Evolutionary conservation across 2,888 invertebrate species (phyloP), one percentile per base, ranked within the genome.

Genomic region (Camptogramma bilineatum): DNA sequence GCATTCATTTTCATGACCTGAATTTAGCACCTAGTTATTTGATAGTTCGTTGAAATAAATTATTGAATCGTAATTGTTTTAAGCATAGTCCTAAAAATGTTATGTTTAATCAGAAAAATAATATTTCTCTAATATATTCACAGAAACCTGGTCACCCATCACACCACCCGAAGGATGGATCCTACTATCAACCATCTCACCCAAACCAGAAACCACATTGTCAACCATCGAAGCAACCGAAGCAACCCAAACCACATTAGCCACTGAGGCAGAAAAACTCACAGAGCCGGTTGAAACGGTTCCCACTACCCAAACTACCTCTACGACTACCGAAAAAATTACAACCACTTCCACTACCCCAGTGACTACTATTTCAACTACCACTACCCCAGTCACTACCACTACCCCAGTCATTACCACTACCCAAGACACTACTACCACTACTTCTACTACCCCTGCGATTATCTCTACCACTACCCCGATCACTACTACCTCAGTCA

Each of bases 151-250:
- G 95, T 93, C 94, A 16, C 95, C 95, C 4, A 93, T 95, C 52
- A 95, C 95, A 1, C 94, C 95, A 5, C 94, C 95, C 8, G 95
- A 95, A 73, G 94, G 94, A 9, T 96, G 96, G 96, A 94, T 96
- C 9, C 84, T 95, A 55, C 82, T 93, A 67, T 88, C 89, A 66
- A 86, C 88, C 8, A 80, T 88, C 31, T 81, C 86, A 66, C 87
- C 87, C 53, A 90, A 84, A 78, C 82, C 83, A 54, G 91, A 88
- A 80, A 73, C 82, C 0, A 69, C 83, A 58, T 17, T 77, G 16
- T 62, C 77, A 51, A 70, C 81, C 8, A 74, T 77, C 9, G 68
- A 65, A 13, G 69, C 76, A 52, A 60, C 75, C 9, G 63, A 66
- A 52, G 54, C 56, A 21, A 62, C 57, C 1, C 55, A 55, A 31